Evolutionary conservation across 2,113 vertebrate species (phyloP), one percentile per base, ranked within the genome.

Genomic region (Syngnathus scovelli): DNA sequence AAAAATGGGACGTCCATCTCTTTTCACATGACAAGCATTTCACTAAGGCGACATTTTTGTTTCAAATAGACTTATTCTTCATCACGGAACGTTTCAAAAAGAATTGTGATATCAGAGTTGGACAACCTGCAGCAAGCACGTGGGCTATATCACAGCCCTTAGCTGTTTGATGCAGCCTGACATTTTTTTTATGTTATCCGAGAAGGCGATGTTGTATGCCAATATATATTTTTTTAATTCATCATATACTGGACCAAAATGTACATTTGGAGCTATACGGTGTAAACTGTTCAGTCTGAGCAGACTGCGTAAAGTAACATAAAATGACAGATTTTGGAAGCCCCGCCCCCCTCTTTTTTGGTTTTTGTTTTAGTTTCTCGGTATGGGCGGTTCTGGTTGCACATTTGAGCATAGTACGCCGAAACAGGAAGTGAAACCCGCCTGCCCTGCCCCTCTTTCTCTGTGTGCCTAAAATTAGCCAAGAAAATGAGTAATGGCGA

Each of bases 401-500:
- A 48, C 61, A 58, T 58, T 61, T 39, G 37, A 38, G n/a, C 37
- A 2, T 27, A 43, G 39, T 43, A 65, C 63, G 18, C 18, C 15
- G 4, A 65, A 65, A 51, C 46, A 21, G 18, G 49, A 66, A 6
- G 33, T 38, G 48, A 19, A 23, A 84, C 84, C 9, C 49, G 19
- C 49, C 49, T 6, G 7, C 27, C 49, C 64, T n/a, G 19, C 7
- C 46, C 16, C 63, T 48, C 15, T 66, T 61, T 85, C 85, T 87
- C 78, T 88, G 81, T 90, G 88, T 90, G 88, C 88, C 88, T 90
- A 85, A 85, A 87, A 85, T 88, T 87, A 89, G 85, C 86, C 87
- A 90, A 87, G 85, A 88, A 86, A 36, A 85, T 69, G 76, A 83
- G 74, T 36, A 80, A 79, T 81, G 85, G 82, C 82, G 85, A 85